Base-by-base conservation (phyloP, 1,140 invertebrate genomes). In the Drosophila bocki region DNA sequence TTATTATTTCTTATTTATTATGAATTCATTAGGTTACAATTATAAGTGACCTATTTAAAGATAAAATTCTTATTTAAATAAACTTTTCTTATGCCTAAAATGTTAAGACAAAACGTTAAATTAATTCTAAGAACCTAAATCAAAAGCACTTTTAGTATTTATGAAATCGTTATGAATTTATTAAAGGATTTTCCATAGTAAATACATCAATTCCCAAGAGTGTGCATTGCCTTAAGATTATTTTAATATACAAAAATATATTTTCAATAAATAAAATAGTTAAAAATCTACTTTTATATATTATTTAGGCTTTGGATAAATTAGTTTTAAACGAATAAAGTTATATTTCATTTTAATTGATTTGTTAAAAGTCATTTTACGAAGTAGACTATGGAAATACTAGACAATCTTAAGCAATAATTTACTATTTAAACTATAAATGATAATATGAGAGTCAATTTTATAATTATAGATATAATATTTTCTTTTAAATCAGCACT, bases 291-390 rank as follows among this genome's bases (percentile, higher is more conserved):
- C 0, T 3, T 22, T 3, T 8, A 8, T 15, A 15, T 26, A 26
- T 47, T 15, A 48, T 15, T 48, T 1, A 29, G 7, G 11, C 7
- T 7, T 26, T 4, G 7, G 8, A 2, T 29, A 5, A 41, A 41
- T 11, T 22, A n/a, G 7, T 17, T 7, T 62, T 51, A 17, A 68
- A 42, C 15, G 12, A 39, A 70, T 35, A n/a, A 12, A 41, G 8
- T 7, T n/a, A 41, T 15, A 3, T 13, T 39, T 39, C 0, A 7
- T 39, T 39, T 39, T 5, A 15, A 7, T 41, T 7, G n/a, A n/a
- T 39, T 26, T 26, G 3, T 26, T 26, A 26, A 26, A 26, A 26
- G 6, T 6, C 26, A 6, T 29, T 29, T 29, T 29, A 1, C 26
- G 5, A 29, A 29, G 26, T 29, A 29, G 26, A 29, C 26, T 29